Percentiles rank a stretch among this genome's conserved stretches.
phyloP scores from a whole-genome alignment of 2,797 vertebrate species.

The Sciaenops ocellatus region DNA sequence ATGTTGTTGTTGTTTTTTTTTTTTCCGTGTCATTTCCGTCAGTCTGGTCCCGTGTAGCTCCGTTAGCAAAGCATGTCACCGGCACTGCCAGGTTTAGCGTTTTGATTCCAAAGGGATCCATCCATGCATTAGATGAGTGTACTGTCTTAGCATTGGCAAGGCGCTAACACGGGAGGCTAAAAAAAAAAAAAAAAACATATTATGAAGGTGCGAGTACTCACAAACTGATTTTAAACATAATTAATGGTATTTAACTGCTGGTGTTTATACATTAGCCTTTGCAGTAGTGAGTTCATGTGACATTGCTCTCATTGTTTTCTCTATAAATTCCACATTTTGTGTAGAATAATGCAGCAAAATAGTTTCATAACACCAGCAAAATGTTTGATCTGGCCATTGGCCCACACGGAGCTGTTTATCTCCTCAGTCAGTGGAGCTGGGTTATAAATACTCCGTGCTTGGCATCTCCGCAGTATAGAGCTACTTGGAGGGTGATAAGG shows the following conservation, averaged over 20 bases:
- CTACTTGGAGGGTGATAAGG: conserved; percentile 87
- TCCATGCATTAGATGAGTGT: conserved; percentile 53
- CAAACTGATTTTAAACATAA: neutral
- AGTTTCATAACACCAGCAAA: conserved; percentile 41
- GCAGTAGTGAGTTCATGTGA: conserved; percentile 12
- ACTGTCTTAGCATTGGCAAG: conserved; percentile 31
- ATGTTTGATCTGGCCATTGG: conserved; percentile 70
- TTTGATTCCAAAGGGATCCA: conserved; percentile 51
- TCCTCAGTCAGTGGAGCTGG: conserved; percentile 68
- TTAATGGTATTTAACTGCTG: conserved; percentile 29
- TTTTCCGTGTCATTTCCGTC: conserved; percentile 49
- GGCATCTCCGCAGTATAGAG: conserved; percentile 77
- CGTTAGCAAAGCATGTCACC: conserved; percentile 70
- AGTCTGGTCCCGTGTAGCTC: conserved; percentile 62
- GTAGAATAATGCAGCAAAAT: conserved; percentile 39
- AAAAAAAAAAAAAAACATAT: conserved; percentile 14
- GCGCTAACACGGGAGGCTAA: conserved; percentile 18
- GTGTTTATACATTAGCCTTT: neutral
- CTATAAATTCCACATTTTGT: conserved; percentile 14
- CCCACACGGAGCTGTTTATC: conserved; percentile 74
- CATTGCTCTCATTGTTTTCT: conserved; percentile 23
- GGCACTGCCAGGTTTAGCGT: conserved; percentile 58
- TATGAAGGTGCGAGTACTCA: conserved; percentile 3
- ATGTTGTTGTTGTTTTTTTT: conserved; percentile 37
- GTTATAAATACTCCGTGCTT: conserved; percentile 84